phyloP scores from a whole-genome alignment of 2,888 invertebrate genomes.

The Lasioglossum morio region DNA sequence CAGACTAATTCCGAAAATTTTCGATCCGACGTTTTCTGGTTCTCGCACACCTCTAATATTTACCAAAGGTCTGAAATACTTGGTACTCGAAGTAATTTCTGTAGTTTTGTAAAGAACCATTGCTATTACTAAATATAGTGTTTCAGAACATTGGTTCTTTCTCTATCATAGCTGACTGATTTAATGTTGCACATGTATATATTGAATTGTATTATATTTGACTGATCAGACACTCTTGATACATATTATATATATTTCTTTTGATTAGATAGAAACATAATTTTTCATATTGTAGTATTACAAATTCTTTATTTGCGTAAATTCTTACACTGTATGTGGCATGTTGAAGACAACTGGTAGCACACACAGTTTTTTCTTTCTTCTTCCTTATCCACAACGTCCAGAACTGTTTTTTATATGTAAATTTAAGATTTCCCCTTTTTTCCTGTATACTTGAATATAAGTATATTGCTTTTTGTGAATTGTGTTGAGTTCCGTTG shows the following conservation, averaged over 20 bases:
- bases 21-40: background rate
- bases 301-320: constrained; percentile 39
- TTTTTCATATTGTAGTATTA: constrained; percentile 17
- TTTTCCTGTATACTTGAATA: constrained; percentile 28
- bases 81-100: background rate
- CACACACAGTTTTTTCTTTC: constrained; percentile 49
- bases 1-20: background rate
- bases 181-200: constrained; percentile 37
- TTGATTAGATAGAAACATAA: constrained; percentile 46
- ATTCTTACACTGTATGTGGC: constrained; percentile 58
- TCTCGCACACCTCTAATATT: background rate
- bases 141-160: constrained; percentile 52
- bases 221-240: constrained; percentile 62
- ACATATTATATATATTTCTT: constrained; percentile 25
- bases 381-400: constrained; percentile 43
- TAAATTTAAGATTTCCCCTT: constrained; percentile 35
- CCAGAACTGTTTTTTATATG: constrained; percentile 38
- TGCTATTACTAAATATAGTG: constrained; percentile 17
- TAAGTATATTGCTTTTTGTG: constrained; percentile 62
- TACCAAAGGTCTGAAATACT: constrained; percentile 51
- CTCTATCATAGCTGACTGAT: constrained; percentile 24
- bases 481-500: constrained; percentile 60
- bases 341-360: constrained; percentile 69
- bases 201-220: constrained; percentile 35
- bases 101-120: background rate